Percentiles rank a stretch among this genome's conserved stretches.
phyloP scores from a whole-genome alignment of 2,888 invertebrate genomes.

The Archips xylosteana region DNA sequence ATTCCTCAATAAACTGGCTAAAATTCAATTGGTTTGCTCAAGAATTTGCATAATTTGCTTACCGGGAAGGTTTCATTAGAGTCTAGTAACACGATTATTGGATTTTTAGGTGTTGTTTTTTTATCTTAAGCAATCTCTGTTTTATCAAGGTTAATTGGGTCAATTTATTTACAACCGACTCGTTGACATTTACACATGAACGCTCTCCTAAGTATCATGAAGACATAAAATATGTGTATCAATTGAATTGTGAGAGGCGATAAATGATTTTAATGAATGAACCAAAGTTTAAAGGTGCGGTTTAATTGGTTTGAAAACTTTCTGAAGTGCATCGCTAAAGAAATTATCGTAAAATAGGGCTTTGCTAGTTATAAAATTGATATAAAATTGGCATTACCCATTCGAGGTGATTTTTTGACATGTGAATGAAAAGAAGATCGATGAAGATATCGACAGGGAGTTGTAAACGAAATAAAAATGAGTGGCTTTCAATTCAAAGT shows the following conservation, averaged over 20 bases:
- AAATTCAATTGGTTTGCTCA: not conserved
- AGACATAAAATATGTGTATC: not conserved
- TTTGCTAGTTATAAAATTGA: too few species aligned
- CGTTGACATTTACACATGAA: not conserved
- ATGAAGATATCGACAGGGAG: too few species aligned
- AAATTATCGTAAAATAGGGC: too few species aligned
- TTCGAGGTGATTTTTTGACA: too few species aligned
- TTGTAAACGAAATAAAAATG: too few species aligned
- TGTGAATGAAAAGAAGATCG: too few species aligned
- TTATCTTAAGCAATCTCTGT: not conserved
- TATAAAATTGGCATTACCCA: too few species aligned
- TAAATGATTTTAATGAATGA: not conserved
- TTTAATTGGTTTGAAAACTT: too few species aligned
- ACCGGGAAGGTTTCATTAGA: not conserved
- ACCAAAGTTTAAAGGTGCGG: too few species aligned
- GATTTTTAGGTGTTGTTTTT: not conserved
- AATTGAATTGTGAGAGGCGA: not conserved
- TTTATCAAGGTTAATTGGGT: slow-evolving; percentile 28
- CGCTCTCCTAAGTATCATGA: slow-evolving; percentile 2
- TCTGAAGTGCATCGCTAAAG: too few species aligned
- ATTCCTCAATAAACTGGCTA: not conserved
- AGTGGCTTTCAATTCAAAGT: too few species aligned
- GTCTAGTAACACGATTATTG: not conserved
- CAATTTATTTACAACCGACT: slow-evolving; percentile 23
- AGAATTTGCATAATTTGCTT: slow-evolving; percentile 3